These are phyloP conservation scores for Monochamus alternatus DNA, from an alignment of 2,888 invertebrate genomes.

Conservation along the genomic window DNA sequence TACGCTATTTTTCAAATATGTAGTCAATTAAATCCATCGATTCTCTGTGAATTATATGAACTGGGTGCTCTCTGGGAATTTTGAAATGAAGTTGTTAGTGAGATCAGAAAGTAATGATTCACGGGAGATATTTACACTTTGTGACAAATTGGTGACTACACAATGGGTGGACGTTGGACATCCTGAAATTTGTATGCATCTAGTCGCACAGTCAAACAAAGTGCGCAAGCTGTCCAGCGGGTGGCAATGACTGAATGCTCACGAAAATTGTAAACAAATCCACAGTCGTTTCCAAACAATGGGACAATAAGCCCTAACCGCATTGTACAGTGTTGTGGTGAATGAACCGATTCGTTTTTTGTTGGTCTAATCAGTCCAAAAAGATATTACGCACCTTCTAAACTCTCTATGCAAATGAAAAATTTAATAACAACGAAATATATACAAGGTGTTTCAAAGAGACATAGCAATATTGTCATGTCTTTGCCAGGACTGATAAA, in stretches of 20 bases:
- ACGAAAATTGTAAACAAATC: slow-evolving; percentile 16
- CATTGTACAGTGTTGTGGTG: neutral
- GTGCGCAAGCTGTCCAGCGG: slow-evolving; percentile 3
- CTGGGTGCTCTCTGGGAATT: neutral
- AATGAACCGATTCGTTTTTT: neutral
- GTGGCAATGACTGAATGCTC: slow-evolving; percentile 1
- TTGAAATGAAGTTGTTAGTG: neutral
- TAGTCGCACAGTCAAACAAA: neutral
- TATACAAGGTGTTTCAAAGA: too few relatives aligned
- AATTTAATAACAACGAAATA: too few relatives aligned
- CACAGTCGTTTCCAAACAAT: slow-evolving; percentile 6
- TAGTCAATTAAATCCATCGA: too few relatives aligned
- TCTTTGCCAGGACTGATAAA: too few relatives aligned
- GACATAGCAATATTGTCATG: too few relatives aligned
- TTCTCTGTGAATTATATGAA: neutral
- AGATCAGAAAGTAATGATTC: neutral
- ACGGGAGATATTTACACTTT: neutral
- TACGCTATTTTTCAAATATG: too few relatives aligned
- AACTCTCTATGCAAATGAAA: too few relatives aligned
- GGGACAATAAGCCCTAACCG: slow-evolving; percentile 3
- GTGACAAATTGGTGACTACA: neutral
- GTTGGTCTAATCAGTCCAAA: too few relatives aligned
- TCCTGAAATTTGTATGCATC: slow-evolving; percentile 12
- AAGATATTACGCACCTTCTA: too few relatives aligned
- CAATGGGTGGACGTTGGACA: slow-evolving; percentile 11